Conservation (phyloP, 1,140 invertebrate species). For the Apis florea region DNA sequence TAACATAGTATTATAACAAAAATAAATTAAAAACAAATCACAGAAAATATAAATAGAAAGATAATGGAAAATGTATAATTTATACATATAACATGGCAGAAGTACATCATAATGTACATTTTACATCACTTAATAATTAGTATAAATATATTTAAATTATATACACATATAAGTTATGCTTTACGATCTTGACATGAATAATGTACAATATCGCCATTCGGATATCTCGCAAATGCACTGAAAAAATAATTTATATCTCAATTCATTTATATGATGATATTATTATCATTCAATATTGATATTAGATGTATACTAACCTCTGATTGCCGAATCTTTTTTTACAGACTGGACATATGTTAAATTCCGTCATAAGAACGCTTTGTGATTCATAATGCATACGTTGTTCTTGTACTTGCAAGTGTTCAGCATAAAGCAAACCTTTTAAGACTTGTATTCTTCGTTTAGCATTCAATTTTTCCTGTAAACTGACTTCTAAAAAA, state of each 20-base stretch:
- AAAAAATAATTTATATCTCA: constrained; percentile 68
- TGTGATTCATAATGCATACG: constrained; percentile 90
- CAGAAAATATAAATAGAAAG: background rate
- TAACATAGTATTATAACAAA: background rate
- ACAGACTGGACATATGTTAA: constrained; percentile 93
- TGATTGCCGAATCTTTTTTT: constrained; percentile 95
- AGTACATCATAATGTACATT: constrained; percentile 24
- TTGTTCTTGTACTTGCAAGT: constrained; percentile 89
- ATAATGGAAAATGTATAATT: constrained; percentile 26
- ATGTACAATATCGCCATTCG: constrained; percentile 95
- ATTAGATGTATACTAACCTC: constrained; percentile 81
- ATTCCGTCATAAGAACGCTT: constrained; percentile 90
- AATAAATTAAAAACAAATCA: constrained; percentile 7
- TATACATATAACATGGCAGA: constrained; percentile 22
- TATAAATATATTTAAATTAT: constrained; percentile 15
- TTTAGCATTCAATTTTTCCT: constrained; percentile 86
- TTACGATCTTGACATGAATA: constrained; percentile 88
- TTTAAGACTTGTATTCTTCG: constrained; percentile 89
- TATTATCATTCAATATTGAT: constrained; percentile 26
- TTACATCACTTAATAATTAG: constrained; percentile 23
- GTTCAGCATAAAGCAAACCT: constrained; percentile 91
- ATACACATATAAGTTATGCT: constrained; percentile 57
- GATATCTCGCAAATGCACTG: constrained; percentile 94
- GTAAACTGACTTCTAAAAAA: constrained; percentile 89
- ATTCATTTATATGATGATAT: background rate